Base-by-base conservation (phyloP, 2,888 invertebrate genomes). In the Dorcus parallelipipedus region DNA sequence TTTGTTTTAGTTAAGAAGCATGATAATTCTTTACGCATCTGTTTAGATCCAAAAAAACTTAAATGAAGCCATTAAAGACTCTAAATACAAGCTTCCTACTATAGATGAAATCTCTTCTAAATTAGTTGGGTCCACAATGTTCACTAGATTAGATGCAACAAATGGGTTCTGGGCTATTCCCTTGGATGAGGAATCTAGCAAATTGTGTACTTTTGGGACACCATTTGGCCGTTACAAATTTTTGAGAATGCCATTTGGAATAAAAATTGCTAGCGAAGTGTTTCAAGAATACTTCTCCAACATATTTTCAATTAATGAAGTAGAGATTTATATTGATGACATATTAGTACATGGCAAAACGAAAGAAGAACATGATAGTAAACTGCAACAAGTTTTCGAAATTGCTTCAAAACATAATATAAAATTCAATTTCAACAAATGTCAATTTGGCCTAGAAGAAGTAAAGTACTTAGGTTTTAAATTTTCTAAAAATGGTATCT, bases 231-330 rank as follows among this genome's bases (percentile, higher is more conserved):
- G 54, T 2, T 61, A 56, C 49, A 50, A 49, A 23, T 63, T 63
- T 54, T 50, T 54, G 38, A 56, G 59, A 33, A 40, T 73, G 9
- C 64, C 71, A 60, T 74, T 71, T 59, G 72, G 72, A n/a, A 47
- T 63, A 17, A 61, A 54, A 41, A 53, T 40, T 38, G 63, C 61
- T 2, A 49, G 47, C 14, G 59, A 63, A 49, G 53, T 63, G 2
- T 63, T 63, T 43, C 54, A 59, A 49, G 48, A 56, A 59, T 43
- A 26, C 17, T 61, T 61, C 7, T 33, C 26, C 7, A 33, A 33
- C 26, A 55, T 45, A 33, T 41, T 42, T 41, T 42, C 17, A 45
- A 45, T 59, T 48, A 38, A 56, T 20, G 17, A 40, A 52, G 9
- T 50, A 61, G 53, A 65, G 62, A 58, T 33, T 7, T 33, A 33